Percentiles rank a stretch among this genome's conserved stretches.
These are phyloP conservation scores for Scaptomyza graminum DNA, from an alignment of 1,140 invertebrate genomes.

Conservation along the genomic window DNA sequence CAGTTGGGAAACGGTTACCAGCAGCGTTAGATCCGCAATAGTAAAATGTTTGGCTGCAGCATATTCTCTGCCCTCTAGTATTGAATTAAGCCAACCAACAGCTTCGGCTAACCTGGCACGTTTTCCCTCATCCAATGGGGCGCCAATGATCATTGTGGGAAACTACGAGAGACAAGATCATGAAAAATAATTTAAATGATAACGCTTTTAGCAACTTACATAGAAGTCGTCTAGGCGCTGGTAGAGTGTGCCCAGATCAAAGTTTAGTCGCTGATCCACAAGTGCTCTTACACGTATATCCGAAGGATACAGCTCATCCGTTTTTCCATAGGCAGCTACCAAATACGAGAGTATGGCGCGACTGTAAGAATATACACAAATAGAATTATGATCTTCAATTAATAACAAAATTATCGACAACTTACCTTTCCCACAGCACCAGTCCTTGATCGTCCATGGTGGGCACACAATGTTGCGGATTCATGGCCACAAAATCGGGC, in stretches of 20 bases:
- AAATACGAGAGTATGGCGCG: constrained; percentile 90
- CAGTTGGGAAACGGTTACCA: constrained; percentile 82
- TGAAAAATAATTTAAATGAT: no score
- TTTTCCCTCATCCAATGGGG: constrained; percentile 84
- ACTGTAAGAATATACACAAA: constrained; percentile 72
- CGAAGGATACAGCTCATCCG: constrained; percentile 88
- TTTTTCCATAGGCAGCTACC: constrained; percentile 88
- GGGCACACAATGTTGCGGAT: constrained; percentile 88
- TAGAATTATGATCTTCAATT: neutral
- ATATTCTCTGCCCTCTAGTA: constrained; percentile 73
- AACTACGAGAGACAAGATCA: constrained; percentile 72
- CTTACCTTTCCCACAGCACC: constrained; percentile 86
- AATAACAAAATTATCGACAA: neutral
- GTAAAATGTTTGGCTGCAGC: constrained; percentile 84
- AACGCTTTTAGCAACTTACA: constrained; percentile 73
- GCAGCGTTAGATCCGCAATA: constrained; percentile 85
- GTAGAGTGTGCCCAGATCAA: constrained; percentile 89
- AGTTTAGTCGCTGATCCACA: constrained; percentile 89
- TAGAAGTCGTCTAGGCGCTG: constrained; percentile 85
- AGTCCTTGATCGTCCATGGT: constrained; percentile 89
- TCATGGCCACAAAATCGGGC: constrained; percentile 86
- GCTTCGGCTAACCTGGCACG: constrained; percentile 84
- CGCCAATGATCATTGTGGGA: constrained; percentile 82
- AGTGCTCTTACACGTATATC: constrained; percentile 87
- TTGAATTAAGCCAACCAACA: constrained; percentile 71